Evolutionary conservation across 2,888 invertebrate species (phyloP).

Genomic region (Drosophila demipolita): DNA sequence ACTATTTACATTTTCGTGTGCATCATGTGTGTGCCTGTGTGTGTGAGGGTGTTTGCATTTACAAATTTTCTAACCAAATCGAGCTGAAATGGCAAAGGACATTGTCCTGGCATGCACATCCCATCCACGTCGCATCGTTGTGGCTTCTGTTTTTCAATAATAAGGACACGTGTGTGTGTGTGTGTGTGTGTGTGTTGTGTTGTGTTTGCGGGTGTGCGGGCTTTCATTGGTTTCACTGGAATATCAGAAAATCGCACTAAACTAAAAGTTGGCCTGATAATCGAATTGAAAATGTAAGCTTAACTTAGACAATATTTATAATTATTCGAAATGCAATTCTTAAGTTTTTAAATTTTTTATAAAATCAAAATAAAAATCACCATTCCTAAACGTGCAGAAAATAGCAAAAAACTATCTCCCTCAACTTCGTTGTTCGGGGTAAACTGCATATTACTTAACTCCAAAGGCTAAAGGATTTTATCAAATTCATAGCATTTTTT

Average conservation of each 20-base stretch:
- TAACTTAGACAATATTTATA: background rate
- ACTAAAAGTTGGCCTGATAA: background rate
- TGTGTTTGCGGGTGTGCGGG: conserved; percentile 28
- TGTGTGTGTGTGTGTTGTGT: conserved; percentile 23
- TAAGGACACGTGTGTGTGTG: conserved; percentile 46
- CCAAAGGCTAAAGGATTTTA: background rate
- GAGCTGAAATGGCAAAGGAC: conserved; percentile 64
- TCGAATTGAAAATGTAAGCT: background rate
- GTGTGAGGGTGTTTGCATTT: conserved; percentile 39
- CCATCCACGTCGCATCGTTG: conserved; percentile 29
- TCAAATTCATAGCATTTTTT: background rate
- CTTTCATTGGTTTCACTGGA: conserved; percentile 25
- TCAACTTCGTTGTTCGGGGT: background rate
- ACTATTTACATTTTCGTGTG: conserved; percentile 15
- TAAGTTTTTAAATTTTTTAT: background rate
- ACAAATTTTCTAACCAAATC: conserved; percentile 65
- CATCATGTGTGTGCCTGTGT: background rate
- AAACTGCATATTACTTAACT: background rate
- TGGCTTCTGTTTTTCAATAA: conserved; percentile 61
- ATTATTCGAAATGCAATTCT: background rate
- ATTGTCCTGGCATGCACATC: conserved; percentile 33
- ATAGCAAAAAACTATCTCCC: background rate
- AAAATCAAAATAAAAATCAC: background rate
- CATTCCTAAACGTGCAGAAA: background rate
- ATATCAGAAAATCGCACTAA: background rate